A percentile compares a stretch with the other conserved stretches of the same genome.
These are phyloP conservation scores for Enteromius thamalakanensis DNA, from an alignment of 2,797 vertebrate genomes.

Conservation along the genomic window DNA sequence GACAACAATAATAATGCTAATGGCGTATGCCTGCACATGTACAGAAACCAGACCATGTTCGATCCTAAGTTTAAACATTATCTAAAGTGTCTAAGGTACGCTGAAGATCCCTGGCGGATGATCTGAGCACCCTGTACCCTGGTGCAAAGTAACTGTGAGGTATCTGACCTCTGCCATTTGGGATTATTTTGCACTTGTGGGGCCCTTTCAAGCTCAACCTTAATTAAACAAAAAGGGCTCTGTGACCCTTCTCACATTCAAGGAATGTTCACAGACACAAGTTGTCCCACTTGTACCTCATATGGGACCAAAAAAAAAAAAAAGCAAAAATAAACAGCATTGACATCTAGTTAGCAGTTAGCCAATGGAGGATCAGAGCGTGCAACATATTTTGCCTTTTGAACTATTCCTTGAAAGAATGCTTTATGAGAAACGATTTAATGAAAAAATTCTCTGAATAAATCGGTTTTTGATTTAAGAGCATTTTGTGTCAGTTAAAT, in stretches of 20 bases:
- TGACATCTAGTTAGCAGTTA: background rate
- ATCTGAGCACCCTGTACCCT: slow-evolving; percentile 31
- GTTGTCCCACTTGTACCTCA: background rate
- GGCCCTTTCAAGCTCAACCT: slow-evolving; percentile 28
- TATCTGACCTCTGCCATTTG: slow-evolving; percentile 47
- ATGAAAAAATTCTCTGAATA: background rate
- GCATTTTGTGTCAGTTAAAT: background rate
- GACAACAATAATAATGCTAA: background rate
- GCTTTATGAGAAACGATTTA: background rate
- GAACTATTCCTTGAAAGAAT: background rate
- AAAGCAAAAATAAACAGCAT: background rate
- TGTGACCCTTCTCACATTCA: slow-evolving; percentile 8
- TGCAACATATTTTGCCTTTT: background rate
- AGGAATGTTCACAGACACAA: slow-evolving; percentile 13
- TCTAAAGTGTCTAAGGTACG: slow-evolving; percentile 39
- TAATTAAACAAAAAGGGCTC: slow-evolving; percentile 17
- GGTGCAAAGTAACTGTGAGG: slow-evolving; percentile 23
- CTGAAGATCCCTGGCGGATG: slow-evolving; percentile 13
- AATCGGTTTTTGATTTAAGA: background rate
- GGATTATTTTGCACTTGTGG: slow-evolving; percentile 33
- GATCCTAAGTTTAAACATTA: slow-evolving; percentile 41
- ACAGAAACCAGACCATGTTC: background rate
- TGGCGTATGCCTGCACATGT: background rate
- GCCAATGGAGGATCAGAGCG: background rate
- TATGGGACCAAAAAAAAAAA: background rate